Evolutionary conservation across 2,113 vertebrate genomes (phyloP).

Genomic region (Chunga burmeisteri): DNA sequence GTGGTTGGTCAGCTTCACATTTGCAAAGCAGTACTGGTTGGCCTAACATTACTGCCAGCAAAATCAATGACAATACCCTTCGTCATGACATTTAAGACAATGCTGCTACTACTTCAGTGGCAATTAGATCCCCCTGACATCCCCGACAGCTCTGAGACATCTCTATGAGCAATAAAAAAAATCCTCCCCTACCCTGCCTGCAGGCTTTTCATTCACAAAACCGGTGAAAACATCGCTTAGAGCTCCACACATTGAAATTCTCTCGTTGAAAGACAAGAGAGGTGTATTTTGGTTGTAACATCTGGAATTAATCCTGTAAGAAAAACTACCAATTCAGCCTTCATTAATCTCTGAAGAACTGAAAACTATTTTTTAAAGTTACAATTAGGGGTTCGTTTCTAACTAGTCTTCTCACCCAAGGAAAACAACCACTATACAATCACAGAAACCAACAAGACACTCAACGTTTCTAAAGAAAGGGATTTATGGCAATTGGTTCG

Average conservation of each 20-base stretch:
- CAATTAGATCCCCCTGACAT: not conserved
- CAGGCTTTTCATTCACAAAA: not conserved
- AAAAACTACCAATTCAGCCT: not conserved
- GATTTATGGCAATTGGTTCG: fast-evolving
- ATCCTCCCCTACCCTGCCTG: not conserved
- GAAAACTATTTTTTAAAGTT: not conserved
- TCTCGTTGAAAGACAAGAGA: not conserved
- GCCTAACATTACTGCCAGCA: not conserved
- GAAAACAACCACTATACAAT: not conserved
- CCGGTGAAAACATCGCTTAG: not conserved
- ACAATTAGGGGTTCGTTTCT: not conserved
- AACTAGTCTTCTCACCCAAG: not conserved
- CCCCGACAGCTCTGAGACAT: not conserved
- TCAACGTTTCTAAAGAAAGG: fast-evolving
- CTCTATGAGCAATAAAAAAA: not conserved
- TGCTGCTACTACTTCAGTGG: not conserved
- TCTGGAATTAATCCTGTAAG: not conserved
- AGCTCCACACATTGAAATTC: not conserved
- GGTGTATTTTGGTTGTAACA: not conserved
- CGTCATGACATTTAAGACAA: not conserved
- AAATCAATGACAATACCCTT: not conserved
- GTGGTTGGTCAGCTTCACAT: not conserved
- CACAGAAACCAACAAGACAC: fast-evolving
- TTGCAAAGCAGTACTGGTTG: not conserved
- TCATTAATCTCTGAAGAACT: not conserved